Base-by-base conservation (phyloP, 1,140 invertebrate species). In the Ectropis grisescens region DNA sequence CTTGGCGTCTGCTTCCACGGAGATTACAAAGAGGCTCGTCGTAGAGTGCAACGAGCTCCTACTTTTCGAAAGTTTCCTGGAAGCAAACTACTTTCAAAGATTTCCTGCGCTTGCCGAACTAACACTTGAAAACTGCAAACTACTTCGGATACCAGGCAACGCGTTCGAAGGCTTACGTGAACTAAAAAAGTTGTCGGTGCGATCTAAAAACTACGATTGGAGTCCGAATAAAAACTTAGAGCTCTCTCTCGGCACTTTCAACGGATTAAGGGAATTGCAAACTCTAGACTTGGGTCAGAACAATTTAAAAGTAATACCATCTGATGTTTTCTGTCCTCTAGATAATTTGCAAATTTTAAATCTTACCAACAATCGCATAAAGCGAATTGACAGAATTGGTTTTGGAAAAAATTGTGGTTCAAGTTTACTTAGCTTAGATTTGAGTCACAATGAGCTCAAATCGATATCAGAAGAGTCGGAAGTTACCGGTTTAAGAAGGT, bases 321-420 rank as follows among this genome's bases (percentile, higher is more conserved):
- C 87, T 0, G 88, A 88, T 36, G 84, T 90, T 10, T 89, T 95
- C 35, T 95, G 93, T 64, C 86, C 89, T 0, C 80, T 97, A 39
- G 84, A 85, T 27, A 92, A 91, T 57, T 81, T 97, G 1, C 91
- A 93, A 66, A 85, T 88, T 26, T 78, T 97, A 13, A 96, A 97
- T 79, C 70, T 95, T 24, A 94, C 93, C 11, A 82, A 86, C 11
- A 95, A 96, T 74, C 87, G 86, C 43, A 87, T 96, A 16, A 84
- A 86, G 35, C 88, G 88, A 33, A 80, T 93, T 1, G 88, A 90
- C 34, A 86, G 91, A 30, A 78, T 94, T 28, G 92, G 93, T 0
- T 86, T 92, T 53, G 85, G 84, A 35, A 83, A 85, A 59, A 84
- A 67, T 37, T 85, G 84, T 41, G 76, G 83, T 35, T 82, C 87